Evolutionary conservation across 2,797 vertebrate species (phyloP).

Genomic region (Argya squamiceps): DNA sequence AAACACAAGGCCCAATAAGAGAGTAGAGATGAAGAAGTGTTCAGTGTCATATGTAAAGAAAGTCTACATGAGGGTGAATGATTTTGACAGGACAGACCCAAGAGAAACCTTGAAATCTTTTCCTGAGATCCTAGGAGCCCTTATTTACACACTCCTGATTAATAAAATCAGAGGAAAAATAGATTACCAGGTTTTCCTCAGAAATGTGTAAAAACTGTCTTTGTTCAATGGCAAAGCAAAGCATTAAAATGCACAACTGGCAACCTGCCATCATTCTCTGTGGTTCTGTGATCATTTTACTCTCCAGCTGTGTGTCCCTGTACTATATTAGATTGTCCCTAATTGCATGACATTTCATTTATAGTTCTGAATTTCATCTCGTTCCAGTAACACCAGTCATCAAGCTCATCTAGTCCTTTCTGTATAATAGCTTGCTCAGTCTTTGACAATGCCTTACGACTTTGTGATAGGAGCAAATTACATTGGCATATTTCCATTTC

Average conservation of each 20-base stretch:
- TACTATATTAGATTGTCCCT: neutral
- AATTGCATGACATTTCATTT: slow-evolving; percentile 39
- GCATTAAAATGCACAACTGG: slow-evolving; percentile 10
- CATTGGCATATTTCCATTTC: neutral
- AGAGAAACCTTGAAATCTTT: neutral
- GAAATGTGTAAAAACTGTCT: neutral
- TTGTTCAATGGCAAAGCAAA: neutral
- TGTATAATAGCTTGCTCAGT: neutral
- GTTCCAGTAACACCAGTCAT: neutral
- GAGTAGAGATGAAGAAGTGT: neutral
- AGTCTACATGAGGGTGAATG: neutral
- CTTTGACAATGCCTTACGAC: slow-evolving; percentile 3
- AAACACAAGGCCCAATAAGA: neutral
- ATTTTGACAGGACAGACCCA: neutral
- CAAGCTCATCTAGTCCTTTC: neutral
- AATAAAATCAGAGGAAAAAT: neutral
- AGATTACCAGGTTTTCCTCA: neutral
- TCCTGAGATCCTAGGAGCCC: neutral
- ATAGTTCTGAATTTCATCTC: slow-evolving; percentile 15
- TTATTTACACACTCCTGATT: neutral
- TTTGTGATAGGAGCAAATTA: slow-evolving; percentile 27
- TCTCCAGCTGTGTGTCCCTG: neutral
- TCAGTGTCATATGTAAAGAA: neutral
- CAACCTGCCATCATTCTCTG: neutral
- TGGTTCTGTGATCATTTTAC: neutral